Conservation (phyloP, 2,113 vertebrate genomes). For the Prunella himalayana region DNA sequence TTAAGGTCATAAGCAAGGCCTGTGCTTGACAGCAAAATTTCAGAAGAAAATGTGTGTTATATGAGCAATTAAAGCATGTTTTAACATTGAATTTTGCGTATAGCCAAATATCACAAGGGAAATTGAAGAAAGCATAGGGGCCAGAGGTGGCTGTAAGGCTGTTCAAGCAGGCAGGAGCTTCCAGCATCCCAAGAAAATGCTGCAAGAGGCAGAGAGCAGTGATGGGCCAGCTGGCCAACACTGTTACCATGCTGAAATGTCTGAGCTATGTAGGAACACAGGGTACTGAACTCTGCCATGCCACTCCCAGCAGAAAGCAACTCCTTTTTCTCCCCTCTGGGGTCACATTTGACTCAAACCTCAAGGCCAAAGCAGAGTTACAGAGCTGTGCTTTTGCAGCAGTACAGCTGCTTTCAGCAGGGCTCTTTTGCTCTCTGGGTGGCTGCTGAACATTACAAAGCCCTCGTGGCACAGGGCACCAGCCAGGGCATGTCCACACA, state of each 20-base stretch:
- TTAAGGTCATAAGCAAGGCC: not conserved
- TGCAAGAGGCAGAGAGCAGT: not conserved
- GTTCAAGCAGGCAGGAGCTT: not conserved
- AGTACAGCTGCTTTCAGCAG: not conserved
- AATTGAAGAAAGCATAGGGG: not conserved
- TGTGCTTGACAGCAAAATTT: not conserved
- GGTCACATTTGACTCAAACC: not conserved
- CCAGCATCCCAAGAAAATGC: not conserved
- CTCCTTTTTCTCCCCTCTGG: not conserved
- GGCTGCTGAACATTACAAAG: not conserved
- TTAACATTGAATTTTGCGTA: not conserved
- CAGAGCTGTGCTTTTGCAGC: not conserved
- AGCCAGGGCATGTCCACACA: fast-evolving
- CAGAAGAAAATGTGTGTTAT: not conserved
- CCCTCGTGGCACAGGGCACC: not conserved
- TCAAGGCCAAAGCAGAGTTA: not conserved
- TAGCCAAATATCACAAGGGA: not conserved
- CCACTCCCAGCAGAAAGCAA: not conserved
- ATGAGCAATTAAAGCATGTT: not conserved
- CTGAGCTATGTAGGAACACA: not conserved
- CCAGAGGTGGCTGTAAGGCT: not conserved
- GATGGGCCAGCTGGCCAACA: not conserved
- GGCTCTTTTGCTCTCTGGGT: not conserved
- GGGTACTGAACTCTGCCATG: not conserved
- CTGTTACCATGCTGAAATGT: not conserved